These are phyloP conservation scores for Lithophane leautieri DNA, from an alignment of 2,888 invertebrate species.

Conservation along the genomic window DNA sequence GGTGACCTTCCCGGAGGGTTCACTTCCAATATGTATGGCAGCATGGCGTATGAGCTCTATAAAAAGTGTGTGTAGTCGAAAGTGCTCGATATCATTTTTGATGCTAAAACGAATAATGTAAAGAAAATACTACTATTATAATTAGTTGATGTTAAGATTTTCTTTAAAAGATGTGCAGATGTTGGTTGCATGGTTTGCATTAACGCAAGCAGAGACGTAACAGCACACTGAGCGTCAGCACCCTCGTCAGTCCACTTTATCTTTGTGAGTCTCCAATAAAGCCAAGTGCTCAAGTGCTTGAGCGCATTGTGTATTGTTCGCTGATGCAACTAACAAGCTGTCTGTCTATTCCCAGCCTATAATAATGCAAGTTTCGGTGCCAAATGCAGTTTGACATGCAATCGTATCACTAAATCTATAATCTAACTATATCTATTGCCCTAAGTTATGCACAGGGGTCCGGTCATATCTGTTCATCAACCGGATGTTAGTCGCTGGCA, in stretches of 20 bases:
- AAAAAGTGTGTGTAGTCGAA: no score
- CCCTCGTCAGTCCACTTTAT: neutral
- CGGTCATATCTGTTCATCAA: neutral
- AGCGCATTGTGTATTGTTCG: slow-evolving; percentile 9
- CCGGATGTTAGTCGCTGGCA: neutral
- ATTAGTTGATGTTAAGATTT: neutral
- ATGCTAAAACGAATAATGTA: neutral
- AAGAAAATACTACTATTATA: neutral
- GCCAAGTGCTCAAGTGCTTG: slow-evolving; percentile 2
- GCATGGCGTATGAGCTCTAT: no score
- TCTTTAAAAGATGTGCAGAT: neutral
- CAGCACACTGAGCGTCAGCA: slow-evolving; percentile 8
- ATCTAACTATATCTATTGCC: neutral
- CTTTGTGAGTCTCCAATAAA: slow-evolving; percentile 4
- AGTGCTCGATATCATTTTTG: no score
- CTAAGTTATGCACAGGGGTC: neutral
- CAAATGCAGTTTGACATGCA: slow-evolving; percentile 41
- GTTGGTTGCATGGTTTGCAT: neutral
- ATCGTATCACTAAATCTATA: slow-evolving; percentile 8
- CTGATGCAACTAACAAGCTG: slow-evolving; percentile 9
- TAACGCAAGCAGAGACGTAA: slow-evolving; percentile 6
- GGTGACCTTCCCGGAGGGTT: no score
- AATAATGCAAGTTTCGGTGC: slow-evolving; percentile 29
- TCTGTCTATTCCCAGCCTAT: slow-evolving; percentile 39
- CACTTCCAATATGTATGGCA: no score